A percentile compares a stretch with the other conserved stretches of the same genome.
phyloP scores from a whole-genome alignment of 2,888 invertebrate species.

The Teinopalpus imperialis region DNA sequence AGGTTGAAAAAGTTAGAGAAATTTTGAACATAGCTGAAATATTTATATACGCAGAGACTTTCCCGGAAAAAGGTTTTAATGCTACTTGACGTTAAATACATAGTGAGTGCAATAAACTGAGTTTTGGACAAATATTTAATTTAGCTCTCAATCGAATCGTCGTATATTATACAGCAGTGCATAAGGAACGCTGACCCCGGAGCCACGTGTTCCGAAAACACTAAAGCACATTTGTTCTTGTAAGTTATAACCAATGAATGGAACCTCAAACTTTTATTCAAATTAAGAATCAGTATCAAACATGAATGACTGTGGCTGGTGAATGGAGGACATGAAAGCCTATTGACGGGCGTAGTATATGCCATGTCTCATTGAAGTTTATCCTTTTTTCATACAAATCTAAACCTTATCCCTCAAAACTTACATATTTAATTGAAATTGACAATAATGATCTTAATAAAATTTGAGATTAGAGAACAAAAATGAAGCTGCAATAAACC shows the following conservation, averaged over 20 bases:
- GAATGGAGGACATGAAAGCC: slow-evolving; percentile 61
- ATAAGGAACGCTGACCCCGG: background rate
- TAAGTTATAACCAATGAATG: slow-evolving; percentile 36
- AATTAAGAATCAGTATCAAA: slow-evolving; percentile 37
- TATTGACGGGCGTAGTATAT: slow-evolving; percentile 50
- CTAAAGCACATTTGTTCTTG: slow-evolving; percentile 1
- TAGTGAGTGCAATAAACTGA: no score
- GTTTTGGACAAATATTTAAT: no score
- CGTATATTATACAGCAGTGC: no score
- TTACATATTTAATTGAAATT: slow-evolving; percentile 25
- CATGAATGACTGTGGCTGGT: slow-evolving; percentile 58
- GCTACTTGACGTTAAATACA: no score
- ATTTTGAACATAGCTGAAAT: no score
- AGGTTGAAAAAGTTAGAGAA: no score
- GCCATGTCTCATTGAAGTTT: slow-evolving; percentile 27
- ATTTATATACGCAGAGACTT: no score
- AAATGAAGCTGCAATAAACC: slow-evolving; percentile 2
- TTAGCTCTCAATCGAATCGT: no score
- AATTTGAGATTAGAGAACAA: background rate
- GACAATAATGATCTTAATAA: slow-evolving; percentile 12
- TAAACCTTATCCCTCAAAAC: slow-evolving; percentile 25
- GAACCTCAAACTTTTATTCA: slow-evolving; percentile 38
- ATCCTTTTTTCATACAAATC: slow-evolving; percentile 12
- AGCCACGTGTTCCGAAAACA: slow-evolving; percentile 2
- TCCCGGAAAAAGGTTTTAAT: no score